These are phyloP conservation scores for Olivierus martensii DNA, from an alignment of 1,140 invertebrate species.

Conservation along the genomic window DNA sequence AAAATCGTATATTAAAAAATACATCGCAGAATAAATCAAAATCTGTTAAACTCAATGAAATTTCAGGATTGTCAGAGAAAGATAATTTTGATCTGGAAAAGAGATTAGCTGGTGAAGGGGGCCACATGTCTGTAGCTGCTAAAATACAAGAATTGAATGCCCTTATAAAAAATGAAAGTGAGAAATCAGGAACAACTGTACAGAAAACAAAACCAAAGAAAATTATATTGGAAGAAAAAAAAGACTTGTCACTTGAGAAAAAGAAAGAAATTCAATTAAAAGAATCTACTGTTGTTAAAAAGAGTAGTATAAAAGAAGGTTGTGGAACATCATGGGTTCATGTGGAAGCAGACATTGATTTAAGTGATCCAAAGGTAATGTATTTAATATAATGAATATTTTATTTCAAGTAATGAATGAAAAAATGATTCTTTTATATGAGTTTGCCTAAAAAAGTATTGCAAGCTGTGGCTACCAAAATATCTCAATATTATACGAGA, in stretches of 20 bases:
- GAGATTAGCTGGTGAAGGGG: background rate
- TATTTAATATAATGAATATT: too few relatives aligned
- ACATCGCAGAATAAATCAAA: too few relatives aligned
- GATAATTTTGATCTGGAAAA: background rate
- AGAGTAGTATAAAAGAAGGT: slow-evolving; percentile 45
- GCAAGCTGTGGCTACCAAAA: too few relatives aligned
- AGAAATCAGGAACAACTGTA: background rate
- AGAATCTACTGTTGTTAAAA: background rate
- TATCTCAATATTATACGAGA: too few relatives aligned
- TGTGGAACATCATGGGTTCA: slow-evolving; percentile 60
- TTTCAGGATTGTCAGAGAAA: too few relatives aligned
- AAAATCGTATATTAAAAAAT: too few relatives aligned
- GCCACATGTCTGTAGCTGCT: slow-evolving; percentile 10
- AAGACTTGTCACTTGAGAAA: background rate
- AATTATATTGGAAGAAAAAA: too few relatives aligned
- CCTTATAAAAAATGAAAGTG: background rate
- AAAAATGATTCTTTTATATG: too few relatives aligned
- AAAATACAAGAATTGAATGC: slow-evolving; percentile 16
- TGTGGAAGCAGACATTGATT: slow-evolving; percentile 56
- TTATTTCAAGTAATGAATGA: too few relatives aligned
- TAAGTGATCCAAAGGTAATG: slow-evolving; percentile 64
- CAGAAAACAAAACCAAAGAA: background rate
- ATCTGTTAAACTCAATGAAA: too few relatives aligned
- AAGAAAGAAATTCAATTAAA: background rate
- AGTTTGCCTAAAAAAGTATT: too few relatives aligned